Conservation (phyloP, 2,797 vertebrate species). For the Mormyrus proboscirostris region DNA sequence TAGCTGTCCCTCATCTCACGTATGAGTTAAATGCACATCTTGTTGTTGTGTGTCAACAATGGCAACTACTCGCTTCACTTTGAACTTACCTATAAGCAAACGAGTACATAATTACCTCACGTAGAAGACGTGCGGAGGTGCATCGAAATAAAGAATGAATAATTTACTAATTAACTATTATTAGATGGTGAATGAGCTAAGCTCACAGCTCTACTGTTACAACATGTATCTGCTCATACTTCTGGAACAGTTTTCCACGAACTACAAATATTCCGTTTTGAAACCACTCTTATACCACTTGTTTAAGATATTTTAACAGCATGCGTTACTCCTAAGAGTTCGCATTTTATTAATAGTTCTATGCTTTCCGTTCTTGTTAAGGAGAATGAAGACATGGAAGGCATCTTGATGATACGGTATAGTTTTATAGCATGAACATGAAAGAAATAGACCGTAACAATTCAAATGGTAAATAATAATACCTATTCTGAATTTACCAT, state of each 20-base stretch:
- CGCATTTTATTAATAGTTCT: not conserved
- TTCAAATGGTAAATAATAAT: not conserved
- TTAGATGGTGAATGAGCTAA: not conserved
- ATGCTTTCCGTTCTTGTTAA: not conserved
- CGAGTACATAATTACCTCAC: not conserved
- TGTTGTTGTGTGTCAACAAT: not conserved
- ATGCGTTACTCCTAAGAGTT: not conserved
- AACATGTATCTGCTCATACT: not conserved
- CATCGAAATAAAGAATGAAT: not conserved
- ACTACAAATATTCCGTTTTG: not conserved
- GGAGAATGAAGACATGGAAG: not conserved
- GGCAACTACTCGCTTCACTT: not conserved
- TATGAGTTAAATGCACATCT: not conserved
- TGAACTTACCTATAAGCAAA: not conserved
- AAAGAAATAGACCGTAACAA: not conserved
- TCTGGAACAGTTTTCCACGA: not conserved
- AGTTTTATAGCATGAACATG: not conserved
- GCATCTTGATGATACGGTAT: not conserved
- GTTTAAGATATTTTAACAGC: not conserved
- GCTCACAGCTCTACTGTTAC: not conserved
- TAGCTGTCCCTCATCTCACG: not conserved
- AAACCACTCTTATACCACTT: not conserved
- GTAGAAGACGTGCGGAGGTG: not conserved
- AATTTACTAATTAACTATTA: constrained; percentile 1
- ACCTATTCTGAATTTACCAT: not conserved